phyloP scores from a whole-genome alignment of 2,797 vertebrate genomes.

The Psittacula derbiana region DNA sequence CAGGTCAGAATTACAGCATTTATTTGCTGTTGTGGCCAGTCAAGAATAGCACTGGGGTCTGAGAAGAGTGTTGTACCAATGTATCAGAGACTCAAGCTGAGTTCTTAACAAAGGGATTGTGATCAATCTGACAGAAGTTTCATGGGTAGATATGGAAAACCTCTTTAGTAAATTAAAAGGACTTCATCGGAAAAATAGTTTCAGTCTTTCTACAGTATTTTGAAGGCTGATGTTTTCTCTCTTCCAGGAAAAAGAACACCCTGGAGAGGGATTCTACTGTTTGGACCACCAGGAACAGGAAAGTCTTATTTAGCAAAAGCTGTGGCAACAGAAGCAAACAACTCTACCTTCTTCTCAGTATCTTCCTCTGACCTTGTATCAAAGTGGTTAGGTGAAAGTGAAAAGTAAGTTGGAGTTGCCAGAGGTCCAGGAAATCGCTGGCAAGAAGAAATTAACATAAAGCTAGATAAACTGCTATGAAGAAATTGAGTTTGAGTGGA shows the following conservation, averaged over 20 bases:
- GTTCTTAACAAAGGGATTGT: neutral
- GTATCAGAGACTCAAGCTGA: neutral
- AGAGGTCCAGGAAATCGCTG: neutral
- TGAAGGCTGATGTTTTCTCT: neutral
- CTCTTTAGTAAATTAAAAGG: neutral
- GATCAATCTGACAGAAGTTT: neutral
- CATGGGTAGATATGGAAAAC: neutral
- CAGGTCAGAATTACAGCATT: conserved; percentile 78
- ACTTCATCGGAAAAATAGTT: neutral
- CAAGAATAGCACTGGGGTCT: neutral
- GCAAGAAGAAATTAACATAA: neutral
- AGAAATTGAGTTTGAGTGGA: neutral
- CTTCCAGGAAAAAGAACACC: conserved; percentile 93
- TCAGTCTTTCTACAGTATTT: neutral
- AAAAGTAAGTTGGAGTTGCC: conserved; percentile 86
- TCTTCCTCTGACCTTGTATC: conserved; percentile 97
- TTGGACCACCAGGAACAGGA: conserved; percentile 96
- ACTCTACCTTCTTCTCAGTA: conserved; percentile 97
- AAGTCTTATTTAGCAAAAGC: conserved; percentile 99
- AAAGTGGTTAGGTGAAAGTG: conserved; percentile 98
- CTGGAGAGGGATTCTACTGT: conserved; percentile 96
- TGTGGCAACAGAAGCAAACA: conserved; percentile 97
- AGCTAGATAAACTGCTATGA: neutral
- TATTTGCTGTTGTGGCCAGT: neutral
- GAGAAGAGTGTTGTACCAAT: neutral